Evolutionary conservation across 2,113 vertebrate genomes (phyloP).

Genomic region (Nesogale talazaci): DNA sequence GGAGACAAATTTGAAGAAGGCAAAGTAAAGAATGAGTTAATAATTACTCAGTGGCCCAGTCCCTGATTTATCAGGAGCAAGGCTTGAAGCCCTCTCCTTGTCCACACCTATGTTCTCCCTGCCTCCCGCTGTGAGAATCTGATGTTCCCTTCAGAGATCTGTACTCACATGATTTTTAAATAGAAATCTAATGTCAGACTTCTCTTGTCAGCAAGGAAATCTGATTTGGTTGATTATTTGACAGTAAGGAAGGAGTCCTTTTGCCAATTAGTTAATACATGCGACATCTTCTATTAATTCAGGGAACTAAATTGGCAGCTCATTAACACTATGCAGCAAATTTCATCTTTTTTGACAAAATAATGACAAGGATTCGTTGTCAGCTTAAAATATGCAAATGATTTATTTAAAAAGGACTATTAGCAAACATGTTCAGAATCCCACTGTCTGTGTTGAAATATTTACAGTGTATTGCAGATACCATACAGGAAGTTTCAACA

Average conservation of each 20-base stretch:
- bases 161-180: constrained; percentile 11
- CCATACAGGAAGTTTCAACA: background rate
- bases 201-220: constrained; percentile 31
- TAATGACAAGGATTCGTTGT: constrained; percentile 1
- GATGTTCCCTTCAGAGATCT: background rate
- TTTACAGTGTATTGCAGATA: background rate
- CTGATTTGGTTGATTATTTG: constrained; percentile 24
- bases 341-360: constrained; percentile 4
- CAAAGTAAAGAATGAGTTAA: background rate
- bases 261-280: constrained; percentile 22
- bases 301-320: constrained; percentile 9
- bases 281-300: constrained; percentile 26
- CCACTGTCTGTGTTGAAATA: background rate
- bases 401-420: background rate
- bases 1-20: background rate
- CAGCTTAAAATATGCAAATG: constrained; percentile 6
- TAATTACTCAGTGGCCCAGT: background rate
- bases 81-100: background rate
- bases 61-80: background rate
- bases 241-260: constrained; percentile 31
- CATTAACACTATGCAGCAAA: constrained; percentile 33
- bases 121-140: background rate
- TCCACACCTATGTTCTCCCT: background rate
- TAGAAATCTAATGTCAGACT: constrained; percentile 22
- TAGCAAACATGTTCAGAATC: background rate